These are phyloP conservation scores for Leptinotarsa undecemlineata DNA, from an alignment of 1,140 invertebrate genomes.

Conservation along the genomic window DNA sequence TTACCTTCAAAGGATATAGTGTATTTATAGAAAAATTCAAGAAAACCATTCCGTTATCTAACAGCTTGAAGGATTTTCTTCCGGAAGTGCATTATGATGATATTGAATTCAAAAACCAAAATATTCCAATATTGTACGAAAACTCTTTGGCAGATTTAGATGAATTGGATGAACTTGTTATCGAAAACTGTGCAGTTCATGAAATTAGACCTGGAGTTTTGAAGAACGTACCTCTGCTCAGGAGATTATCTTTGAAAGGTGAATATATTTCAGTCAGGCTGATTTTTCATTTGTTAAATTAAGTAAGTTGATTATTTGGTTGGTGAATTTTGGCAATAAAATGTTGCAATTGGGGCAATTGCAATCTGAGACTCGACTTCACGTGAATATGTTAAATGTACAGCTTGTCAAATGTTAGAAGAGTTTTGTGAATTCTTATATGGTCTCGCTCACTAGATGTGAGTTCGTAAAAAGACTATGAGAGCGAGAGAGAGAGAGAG, in stretches of 20 bases:
- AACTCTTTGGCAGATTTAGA: conserved; percentile 37
- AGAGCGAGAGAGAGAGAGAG: no score
- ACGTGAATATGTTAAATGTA: no score
- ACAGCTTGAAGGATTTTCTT: conserved; percentile 35
- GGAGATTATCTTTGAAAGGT: conserved; percentile 32
- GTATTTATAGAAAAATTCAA: conserved; percentile 40
- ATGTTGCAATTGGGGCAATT: no score
- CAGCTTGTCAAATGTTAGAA: no score
- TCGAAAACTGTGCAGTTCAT: conserved; percentile 34
- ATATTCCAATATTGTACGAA: conserved; percentile 37
- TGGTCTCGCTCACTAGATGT: no score
- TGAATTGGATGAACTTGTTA: conserved; percentile 39
- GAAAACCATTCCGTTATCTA: conserved; percentile 29
- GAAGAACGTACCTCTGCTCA: conserved; percentile 35
- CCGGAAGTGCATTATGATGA: conserved; percentile 34
- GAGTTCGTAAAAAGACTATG: no score
- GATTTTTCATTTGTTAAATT: no score
- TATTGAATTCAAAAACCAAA: conserved; percentile 34
- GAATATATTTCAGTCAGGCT: not conserved
- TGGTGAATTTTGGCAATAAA: no score
- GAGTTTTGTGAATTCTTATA: no score
- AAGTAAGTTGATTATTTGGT: no score
- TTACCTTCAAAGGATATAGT: conserved; percentile 36
- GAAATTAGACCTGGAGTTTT: conserved; percentile 40
- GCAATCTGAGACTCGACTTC: no score